A percentile compares a stretch with the other conserved stretches of the same genome.
Evolutionary conservation across 2,113 vertebrate genomes (phyloP).

Genomic region (Megalops atlanticus): DNA sequence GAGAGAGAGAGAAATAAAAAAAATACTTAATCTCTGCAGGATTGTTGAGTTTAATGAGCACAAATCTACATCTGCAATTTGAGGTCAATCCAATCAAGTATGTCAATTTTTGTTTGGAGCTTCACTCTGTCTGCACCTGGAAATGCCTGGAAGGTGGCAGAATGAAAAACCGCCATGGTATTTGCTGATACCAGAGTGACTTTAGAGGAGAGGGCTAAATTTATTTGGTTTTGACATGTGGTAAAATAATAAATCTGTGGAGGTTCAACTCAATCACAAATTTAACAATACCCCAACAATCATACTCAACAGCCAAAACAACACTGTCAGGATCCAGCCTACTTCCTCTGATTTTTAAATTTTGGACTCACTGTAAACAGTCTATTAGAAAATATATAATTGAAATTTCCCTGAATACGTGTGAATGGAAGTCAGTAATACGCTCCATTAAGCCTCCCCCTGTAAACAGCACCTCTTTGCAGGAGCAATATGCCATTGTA

Average conservation of each 20-base stretch:
- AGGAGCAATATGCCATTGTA: too few relatives aligned
- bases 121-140: neutral
- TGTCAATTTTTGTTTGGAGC: conserved; percentile 14
- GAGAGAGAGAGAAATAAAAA: too few relatives aligned
- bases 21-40: neutral
- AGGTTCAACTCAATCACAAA: neutral
- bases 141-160: neutral
- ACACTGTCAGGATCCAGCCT: neutral
- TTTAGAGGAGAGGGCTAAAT: neutral
- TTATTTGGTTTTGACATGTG: conserved; percentile 23
- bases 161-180: neutral
- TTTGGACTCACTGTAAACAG: neutral
- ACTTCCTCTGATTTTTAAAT: neutral
- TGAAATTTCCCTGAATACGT: too few relatives aligned
- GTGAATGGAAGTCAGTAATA: neutral
- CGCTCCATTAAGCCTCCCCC: neutral
- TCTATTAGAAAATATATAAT: neutral
- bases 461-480: neutral
- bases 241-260: neutral
- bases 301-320: too few relatives aligned
- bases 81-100: conserved; percentile 6
- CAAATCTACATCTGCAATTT: conserved; percentile 32
- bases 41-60: conserved; percentile 23
- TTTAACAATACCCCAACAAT: too few relatives aligned
- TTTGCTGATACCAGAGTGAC: neutral